Conservation (phyloP, 1,140 invertebrate species). For the Diprion similis region DNA sequence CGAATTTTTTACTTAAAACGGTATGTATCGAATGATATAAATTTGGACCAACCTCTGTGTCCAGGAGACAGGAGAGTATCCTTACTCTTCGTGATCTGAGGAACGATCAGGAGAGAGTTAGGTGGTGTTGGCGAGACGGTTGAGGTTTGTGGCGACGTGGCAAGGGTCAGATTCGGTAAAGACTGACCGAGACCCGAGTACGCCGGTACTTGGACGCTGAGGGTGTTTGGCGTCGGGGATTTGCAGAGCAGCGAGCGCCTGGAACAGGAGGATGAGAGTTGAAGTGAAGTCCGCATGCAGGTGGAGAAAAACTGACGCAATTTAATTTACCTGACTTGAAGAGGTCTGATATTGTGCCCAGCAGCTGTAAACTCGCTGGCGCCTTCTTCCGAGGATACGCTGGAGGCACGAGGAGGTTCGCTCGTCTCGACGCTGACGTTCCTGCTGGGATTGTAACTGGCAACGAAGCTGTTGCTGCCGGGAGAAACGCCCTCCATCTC, state of each 20-base stretch:
- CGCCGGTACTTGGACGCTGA: constrained; percentile 75
- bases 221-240: constrained; percentile 71
- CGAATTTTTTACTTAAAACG: too few relatives aligned
- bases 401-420: constrained; percentile 63
- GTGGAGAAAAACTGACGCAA: not conserved
- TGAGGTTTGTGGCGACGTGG: constrained; percentile 60
- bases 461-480: constrained; percentile 57
- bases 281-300: not conserved
- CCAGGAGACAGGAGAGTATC: constrained; percentile 59
- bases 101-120: constrained; percentile 60
- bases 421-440: constrained; percentile 65
- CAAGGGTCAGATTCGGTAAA: constrained; percentile 73
- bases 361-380: constrained; percentile 39
- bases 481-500: constrained; percentile 73
- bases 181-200: constrained; percentile 73
- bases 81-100: constrained; percentile 60
- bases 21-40: too few relatives aligned
- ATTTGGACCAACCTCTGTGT: constrained; percentile 52
- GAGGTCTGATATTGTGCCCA: constrained; percentile 52
- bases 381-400: constrained; percentile 68
- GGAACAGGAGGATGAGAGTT: constrained; percentile 26
- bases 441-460: constrained; percentile 60
- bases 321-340: constrained; percentile 49
- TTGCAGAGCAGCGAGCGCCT: constrained; percentile 56
- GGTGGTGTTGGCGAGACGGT: constrained; percentile 57